Conservation (phyloP, 2,113 vertebrate genomes). For the Rhineura floridana region DNA sequence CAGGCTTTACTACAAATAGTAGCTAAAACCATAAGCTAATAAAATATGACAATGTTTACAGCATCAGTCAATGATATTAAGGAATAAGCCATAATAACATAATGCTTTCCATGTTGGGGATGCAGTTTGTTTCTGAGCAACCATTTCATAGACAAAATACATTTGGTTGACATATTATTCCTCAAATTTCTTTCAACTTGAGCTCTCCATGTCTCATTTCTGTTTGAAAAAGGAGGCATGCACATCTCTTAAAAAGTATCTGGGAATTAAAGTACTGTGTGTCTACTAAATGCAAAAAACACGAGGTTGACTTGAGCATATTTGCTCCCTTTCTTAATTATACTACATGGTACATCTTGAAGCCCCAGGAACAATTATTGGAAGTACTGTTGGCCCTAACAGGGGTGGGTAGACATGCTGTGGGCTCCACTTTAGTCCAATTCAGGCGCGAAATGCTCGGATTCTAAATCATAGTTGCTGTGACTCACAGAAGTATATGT, state of each 20-base stretch:
- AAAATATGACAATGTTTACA: not conserved
- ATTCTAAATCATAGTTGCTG: not conserved
- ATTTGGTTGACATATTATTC: not conserved
- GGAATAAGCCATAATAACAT: no score
- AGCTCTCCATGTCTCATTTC: not conserved
- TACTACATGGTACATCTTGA: no score
- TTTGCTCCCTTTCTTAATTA: not conserved
- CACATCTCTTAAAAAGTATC: not conserved
- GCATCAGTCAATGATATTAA: not conserved
- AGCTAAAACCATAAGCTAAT: not conserved
- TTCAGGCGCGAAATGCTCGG: not conserved
- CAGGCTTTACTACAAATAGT: not conserved
- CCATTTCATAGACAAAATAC: not conserved
- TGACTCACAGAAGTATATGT: not conserved
- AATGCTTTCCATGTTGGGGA: no score
- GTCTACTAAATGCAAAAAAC: not conserved
- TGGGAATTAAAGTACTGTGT: not conserved
- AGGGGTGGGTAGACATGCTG: no score
- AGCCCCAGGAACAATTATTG: not conserved
- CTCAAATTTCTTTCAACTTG: no score
- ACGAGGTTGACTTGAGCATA: not conserved
- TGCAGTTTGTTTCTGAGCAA: not conserved
- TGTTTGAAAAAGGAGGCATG: not conserved
- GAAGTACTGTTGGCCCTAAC: not conserved
- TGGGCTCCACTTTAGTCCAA: no score